Conservation (phyloP, 2,797 vertebrate genomes). For the Astyanax mexicanus region DNA sequence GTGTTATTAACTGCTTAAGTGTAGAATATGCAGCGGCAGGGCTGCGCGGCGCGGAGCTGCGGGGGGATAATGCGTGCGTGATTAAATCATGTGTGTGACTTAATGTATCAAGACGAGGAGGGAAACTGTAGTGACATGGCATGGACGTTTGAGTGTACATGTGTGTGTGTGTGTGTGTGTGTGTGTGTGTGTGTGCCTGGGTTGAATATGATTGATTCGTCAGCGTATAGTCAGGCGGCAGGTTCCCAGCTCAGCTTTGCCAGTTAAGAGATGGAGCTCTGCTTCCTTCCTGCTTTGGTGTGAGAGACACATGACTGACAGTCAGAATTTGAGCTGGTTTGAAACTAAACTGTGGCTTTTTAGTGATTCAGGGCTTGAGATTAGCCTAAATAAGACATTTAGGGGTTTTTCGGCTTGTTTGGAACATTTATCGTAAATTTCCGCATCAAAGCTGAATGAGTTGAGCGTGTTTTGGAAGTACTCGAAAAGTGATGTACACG, state of each 20-base stretch:
- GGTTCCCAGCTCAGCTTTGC: neutral
- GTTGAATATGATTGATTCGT: slow-evolving; percentile 4
- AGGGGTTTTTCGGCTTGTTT: no score
- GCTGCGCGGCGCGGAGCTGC: neutral
- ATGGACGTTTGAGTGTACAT: neutral
- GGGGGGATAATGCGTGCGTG: neutral
- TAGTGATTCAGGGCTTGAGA: slow-evolving; percentile 11
- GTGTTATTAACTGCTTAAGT: neutral
- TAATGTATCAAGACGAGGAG: neutral
- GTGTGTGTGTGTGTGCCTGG: neutral
- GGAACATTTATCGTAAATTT: slow-evolving; percentile 4
- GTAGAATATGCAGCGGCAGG: neutral
- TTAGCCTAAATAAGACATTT: slow-evolving; percentile 21
- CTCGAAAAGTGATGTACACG: slow-evolving; percentile 36
- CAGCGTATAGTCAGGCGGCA: neutral
- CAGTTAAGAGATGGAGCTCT: neutral
- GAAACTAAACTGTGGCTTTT: neutral
- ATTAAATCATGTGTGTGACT: neutral
- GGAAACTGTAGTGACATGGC: neutral
- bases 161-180: neutral
- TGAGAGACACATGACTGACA: slow-evolving; percentile 3
- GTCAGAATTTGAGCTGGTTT: neutral
- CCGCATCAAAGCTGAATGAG: slow-evolving; percentile 19
- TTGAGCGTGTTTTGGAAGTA: slow-evolving; percentile 22
- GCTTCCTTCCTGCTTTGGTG: no score